Conservation (phyloP, 2,888 invertebrate genomes). For the Tenthredo distinguenda region DNA sequence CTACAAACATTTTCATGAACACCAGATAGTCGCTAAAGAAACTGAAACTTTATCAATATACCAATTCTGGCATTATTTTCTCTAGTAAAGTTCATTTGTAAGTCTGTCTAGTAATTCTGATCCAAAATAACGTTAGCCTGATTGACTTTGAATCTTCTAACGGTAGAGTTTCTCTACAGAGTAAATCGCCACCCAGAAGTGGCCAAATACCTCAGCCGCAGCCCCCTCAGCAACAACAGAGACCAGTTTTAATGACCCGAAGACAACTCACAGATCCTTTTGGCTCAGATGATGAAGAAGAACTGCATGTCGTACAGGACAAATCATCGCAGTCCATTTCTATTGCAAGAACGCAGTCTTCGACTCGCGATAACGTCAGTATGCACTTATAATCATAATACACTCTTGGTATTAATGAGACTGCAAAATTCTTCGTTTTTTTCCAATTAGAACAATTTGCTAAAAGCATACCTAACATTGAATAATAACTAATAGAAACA, state of each 20-base stretch:
- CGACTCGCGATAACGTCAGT: constrained; percentile 76
- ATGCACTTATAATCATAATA: constrained; percentile 6
- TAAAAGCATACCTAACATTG: neutral
- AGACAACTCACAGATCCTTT: constrained; percentile 93
- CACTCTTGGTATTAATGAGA: neutral
- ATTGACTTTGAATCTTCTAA: neutral
- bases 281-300: constrained; percentile 92
- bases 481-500: neutral
- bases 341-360: constrained; percentile 72
- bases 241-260: constrained; percentile 87
- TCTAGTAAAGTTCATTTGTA: neutral
- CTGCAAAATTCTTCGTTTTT: neutral
- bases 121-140: neutral
- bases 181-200: constrained; percentile 76
- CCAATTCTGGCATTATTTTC: neutral
- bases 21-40: neutral
- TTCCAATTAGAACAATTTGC: neutral
- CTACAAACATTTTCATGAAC: neutral
- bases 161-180: constrained; percentile 64
- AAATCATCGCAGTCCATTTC: constrained; percentile 74
- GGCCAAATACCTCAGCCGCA: constrained; percentile 55
- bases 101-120: neutral
- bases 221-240: constrained; percentile 69
- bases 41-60: neutral
- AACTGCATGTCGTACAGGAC: constrained; percentile 75